Percentiles rank a stretch among this genome's conserved stretches.
phyloP scores from a whole-genome alignment of 2,113 vertebrate genomes.

The Pavo muticus region DNA sequence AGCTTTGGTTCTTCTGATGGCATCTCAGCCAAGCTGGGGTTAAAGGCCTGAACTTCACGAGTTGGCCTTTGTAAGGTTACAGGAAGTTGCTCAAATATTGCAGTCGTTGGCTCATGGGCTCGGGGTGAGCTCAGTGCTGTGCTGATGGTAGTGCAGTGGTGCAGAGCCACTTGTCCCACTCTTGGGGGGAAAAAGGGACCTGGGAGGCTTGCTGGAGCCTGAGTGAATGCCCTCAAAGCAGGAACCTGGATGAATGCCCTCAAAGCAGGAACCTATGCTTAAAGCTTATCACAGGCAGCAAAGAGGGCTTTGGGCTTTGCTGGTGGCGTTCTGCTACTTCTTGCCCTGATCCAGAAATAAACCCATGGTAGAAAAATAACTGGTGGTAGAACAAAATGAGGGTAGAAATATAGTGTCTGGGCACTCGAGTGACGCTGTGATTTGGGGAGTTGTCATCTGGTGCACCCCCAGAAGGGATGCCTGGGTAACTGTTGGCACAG shows the following conservation, averaged over 20 bases:
- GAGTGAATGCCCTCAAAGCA: background rate
- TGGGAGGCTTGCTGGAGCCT: background rate
- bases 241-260: background rate
- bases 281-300: background rate
- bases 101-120: background rate
- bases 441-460: background rate
- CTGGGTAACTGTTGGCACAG: background rate
- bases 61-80: background rate
- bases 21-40: background rate
- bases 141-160: background rate
- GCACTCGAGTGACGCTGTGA: background rate
- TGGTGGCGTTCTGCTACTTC: background rate
- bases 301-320: background rate
- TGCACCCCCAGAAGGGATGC: background rate
- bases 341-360: background rate
- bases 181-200: background rate
- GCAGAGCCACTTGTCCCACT: background rate
- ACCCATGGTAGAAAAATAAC: background rate
- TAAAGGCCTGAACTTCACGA: background rate
- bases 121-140: background rate
- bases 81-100: background rate
- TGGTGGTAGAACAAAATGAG: background rate
- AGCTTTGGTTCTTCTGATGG: background rate
- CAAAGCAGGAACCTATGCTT: rapidly evolving
- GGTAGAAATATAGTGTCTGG: background rate